Conservation (phyloP, 2,113 vertebrate species). For the Martes martes region DNA sequence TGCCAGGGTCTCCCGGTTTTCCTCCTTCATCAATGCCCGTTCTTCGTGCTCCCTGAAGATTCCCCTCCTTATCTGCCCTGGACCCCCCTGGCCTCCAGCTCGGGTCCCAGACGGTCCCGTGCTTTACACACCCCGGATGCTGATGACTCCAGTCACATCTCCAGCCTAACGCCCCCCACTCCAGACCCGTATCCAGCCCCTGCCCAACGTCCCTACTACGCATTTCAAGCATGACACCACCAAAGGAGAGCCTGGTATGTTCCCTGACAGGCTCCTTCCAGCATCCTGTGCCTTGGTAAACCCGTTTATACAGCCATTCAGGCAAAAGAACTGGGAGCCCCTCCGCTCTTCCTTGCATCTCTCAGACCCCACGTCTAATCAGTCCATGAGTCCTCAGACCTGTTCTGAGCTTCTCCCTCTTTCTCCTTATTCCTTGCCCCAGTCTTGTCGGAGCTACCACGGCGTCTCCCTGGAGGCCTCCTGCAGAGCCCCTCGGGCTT, state of each 20-base stretch:
- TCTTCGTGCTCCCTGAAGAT: neutral
- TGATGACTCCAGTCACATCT: neutral
- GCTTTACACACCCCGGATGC: neutral
- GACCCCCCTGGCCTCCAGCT: neutral
- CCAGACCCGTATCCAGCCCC: neutral
- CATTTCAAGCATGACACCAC: neutral
- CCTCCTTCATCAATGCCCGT: neutral
- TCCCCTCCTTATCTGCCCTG: neutral
- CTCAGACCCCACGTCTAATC: neutral
- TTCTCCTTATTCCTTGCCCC: neutral
- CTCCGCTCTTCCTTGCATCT: neutral
- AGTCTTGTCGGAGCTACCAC: neutral
- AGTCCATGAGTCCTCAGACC: neutral
- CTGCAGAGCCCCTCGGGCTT: rapidly evolving
- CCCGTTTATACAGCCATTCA: neutral
- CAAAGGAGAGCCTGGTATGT: neutral
- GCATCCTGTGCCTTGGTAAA: neutral
- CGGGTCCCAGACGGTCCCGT: neutral
- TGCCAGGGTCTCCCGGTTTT: neutral
- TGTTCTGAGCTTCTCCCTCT: rapidly evolving
- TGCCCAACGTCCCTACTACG: rapidly evolving
- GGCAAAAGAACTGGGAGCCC: neutral
- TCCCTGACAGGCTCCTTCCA: neutral
- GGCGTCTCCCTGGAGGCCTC: neutral
- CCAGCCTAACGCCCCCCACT: neutral